A percentile compares a stretch with the other conserved stretches of the same genome.
These are phyloP conservation scores for Drosophila atripex DNA, from an alignment of 2,888 invertebrate genomes.

Conservation along the genomic window DNA sequence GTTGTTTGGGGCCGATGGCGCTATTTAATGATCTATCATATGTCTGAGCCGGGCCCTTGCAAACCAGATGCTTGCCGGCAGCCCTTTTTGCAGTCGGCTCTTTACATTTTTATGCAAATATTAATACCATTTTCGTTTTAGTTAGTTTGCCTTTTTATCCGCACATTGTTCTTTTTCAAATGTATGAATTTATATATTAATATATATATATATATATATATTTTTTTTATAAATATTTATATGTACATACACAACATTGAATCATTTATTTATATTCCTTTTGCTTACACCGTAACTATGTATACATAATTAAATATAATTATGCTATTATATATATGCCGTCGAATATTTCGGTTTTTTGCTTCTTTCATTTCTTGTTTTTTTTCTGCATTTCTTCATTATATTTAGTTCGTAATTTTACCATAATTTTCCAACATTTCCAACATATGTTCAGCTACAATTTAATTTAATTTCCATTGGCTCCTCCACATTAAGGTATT, in stretches of 20 bases:
- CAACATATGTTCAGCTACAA: slow-evolving; percentile 65
- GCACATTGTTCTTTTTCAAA: slow-evolving; percentile 62
- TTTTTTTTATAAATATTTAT: slow-evolving; percentile 52
- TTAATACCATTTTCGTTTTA: slow-evolving; percentile 42
- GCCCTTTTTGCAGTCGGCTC: slow-evolving; percentile 27
- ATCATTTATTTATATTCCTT: slow-evolving; percentile 70
- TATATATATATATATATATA: slow-evolving; percentile 30
- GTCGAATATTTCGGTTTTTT: slow-evolving; percentile 19
- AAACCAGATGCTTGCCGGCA: slow-evolving; percentile 32
- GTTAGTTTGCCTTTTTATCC: slow-evolving; percentile 50
- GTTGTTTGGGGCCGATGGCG: slow-evolving; percentile 32
- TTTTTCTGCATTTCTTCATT: slow-evolving; percentile 16
- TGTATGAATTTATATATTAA: slow-evolving; percentile 51
- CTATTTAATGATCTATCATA: slow-evolving; percentile 42
- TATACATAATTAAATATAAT: slow-evolving; percentile 73
- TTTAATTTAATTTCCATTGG: slow-evolving; percentile 33
- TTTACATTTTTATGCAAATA: slow-evolving; percentile 43
- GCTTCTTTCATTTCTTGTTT: neutral
- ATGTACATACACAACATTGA: slow-evolving; percentile 79
- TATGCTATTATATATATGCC: slow-evolving; percentile 65
- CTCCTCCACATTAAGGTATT: slow-evolving; percentile 36
- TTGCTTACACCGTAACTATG: slow-evolving; percentile 70
- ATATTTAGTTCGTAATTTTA: slow-evolving; percentile 35
- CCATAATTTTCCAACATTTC: slow-evolving; percentile 53
- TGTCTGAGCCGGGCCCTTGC: slow-evolving; percentile 32